These are phyloP conservation scores for Manis crassicaudata DNA, from an alignment of 2,797 vertebrate genomes.

Conservation along the genomic window DNA sequence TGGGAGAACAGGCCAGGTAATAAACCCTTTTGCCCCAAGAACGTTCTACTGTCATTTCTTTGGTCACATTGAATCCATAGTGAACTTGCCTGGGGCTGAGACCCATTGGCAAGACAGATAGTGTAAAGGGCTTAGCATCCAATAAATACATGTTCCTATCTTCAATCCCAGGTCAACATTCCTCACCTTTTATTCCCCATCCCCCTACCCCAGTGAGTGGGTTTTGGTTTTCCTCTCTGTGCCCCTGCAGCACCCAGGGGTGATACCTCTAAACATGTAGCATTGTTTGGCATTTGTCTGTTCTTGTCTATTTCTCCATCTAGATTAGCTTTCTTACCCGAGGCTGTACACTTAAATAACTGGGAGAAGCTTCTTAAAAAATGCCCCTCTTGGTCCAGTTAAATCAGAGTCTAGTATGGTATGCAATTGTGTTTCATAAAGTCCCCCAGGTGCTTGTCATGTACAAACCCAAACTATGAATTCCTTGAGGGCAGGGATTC, in stretches of 20 bases:
- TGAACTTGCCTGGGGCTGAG: too few relatives aligned
- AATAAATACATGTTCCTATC: neutral
- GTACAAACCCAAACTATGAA: neutral
- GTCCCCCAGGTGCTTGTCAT: neutral
- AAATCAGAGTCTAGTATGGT: neutral
- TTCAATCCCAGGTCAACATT: neutral
- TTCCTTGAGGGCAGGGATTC: neutral
- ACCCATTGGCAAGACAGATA: too few relatives aligned
- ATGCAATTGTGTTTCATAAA: neutral
- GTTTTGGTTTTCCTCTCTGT: neutral
- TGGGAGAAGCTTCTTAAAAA: neutral
- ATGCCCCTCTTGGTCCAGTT: neutral
- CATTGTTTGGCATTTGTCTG: neutral
- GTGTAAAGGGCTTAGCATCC: neutral
- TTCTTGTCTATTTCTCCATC: neutral
- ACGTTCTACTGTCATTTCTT: too few relatives aligned
- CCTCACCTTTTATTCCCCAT: neutral
- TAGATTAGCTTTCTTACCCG: neutral
- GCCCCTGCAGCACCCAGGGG: accelerated
- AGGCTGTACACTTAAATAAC: neutral
- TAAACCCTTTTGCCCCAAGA: too few relatives aligned
- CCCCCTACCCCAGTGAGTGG: neutral
- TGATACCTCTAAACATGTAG: neutral
- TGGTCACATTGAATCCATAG: too few relatives aligned
- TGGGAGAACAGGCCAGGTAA: too few relatives aligned